Evolutionary conservation across 2,797 vertebrate genomes (phyloP).

Genomic region (Ispidina picta): DNA sequence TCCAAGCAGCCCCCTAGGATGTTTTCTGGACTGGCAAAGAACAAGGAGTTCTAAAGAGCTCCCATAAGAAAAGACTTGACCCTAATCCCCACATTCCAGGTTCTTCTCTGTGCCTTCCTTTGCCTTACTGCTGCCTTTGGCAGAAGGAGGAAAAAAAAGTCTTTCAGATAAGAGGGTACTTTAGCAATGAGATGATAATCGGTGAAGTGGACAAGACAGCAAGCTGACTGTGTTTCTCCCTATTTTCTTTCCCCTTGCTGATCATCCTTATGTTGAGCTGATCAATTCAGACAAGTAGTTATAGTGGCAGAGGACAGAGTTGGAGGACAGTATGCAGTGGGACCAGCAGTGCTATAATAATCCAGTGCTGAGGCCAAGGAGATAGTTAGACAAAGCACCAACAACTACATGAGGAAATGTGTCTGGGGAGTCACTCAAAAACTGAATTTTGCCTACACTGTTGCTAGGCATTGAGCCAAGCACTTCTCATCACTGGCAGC

Average conservation of each 20-base stretch:
- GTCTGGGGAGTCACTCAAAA: conserved; percentile 29
- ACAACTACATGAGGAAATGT: conserved; percentile 10
- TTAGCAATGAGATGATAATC: not conserved
- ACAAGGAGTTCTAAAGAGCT: not conserved
- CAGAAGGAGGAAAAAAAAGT: not conserved
- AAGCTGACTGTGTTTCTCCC: not conserved
- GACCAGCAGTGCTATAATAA: not conserved
- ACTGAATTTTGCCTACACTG: conserved; percentile 32
- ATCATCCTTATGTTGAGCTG: not conserved
- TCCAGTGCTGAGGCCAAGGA: not conserved
- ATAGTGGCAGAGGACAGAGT: not conserved
- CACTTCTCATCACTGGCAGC: not conserved
- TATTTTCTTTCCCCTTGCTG: not conserved
- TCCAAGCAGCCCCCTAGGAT: not conserved
- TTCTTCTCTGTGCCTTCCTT: not conserved
- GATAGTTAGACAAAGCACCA: conserved; percentile 5
- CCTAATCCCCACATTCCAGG: not conserved
- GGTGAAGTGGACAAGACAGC: not conserved
- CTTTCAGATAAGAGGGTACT: not conserved
- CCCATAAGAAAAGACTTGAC: not conserved
- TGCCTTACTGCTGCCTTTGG: not conserved
- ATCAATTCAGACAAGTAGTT: not conserved
- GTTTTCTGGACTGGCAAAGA: not conserved
- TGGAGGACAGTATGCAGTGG: not conserved
- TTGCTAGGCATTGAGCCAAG: conserved; percentile 60